Evolutionary conservation across 2,113 vertebrate genomes (phyloP).

Genomic region (Xenopus borealis): DNA sequence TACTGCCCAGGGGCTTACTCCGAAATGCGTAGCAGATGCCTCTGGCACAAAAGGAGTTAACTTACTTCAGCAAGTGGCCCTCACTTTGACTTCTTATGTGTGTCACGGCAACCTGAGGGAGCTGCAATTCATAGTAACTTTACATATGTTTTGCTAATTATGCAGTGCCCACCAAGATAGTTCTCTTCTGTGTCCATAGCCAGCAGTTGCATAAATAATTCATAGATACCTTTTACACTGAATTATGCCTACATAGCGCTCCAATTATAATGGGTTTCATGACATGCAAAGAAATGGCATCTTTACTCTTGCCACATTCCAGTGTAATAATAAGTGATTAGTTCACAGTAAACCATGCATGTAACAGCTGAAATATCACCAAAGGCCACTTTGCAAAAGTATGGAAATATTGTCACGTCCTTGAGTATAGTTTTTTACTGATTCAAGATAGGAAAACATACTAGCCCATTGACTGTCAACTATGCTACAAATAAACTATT

Average conservation of each 20-base stretch:
- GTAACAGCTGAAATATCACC: no score
- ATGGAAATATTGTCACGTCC: no score
- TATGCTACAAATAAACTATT: no score
- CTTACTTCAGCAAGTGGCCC: constrained; percentile 7
- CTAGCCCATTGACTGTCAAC: no score
- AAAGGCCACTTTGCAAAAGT: no score
- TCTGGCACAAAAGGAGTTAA: constrained; percentile 32
- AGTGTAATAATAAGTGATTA: neutral
- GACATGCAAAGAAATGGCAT: neutral
- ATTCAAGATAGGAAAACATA: no score
- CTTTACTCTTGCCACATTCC: neutral
- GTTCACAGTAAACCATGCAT: no score
- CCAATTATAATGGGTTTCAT: neutral
- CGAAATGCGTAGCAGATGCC: constrained; percentile 16
- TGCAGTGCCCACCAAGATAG: neutral
- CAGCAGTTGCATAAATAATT: neutral
- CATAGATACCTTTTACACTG: neutral
- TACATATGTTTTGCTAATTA: neutral
- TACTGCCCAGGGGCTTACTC: constrained; percentile 12
- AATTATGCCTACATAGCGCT: neutral
- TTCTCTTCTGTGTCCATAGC: neutral
- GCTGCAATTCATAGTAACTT: neutral
- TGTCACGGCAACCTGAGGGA: constrained; percentile 7
- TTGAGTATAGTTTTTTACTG: no score
- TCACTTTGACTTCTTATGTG: neutral